A percentile compares a stretch with the other conserved stretches of the same genome.
Conservation (phyloP, 2,888 invertebrate species). For the Hirtodrosophila duncani region DNA sequence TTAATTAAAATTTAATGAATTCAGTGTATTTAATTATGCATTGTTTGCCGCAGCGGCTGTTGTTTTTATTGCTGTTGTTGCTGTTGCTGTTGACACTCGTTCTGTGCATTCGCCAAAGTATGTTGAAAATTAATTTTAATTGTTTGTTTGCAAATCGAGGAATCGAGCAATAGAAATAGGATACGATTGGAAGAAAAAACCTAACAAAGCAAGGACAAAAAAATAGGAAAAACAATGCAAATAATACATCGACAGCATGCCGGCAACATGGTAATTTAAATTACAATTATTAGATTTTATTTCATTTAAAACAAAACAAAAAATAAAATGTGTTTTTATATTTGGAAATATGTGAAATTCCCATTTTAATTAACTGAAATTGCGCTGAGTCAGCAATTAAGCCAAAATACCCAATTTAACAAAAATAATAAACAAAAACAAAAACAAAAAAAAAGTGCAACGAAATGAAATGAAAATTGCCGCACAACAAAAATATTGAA, state of each 20-base stretch:
- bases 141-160: slow-evolving; percentile 39
- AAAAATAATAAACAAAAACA: slow-evolving; percentile 28
- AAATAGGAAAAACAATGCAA: not conserved
- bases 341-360: slow-evolving; percentile 17
- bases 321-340: slow-evolving; percentile 18
- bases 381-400: slow-evolving; percentile 13
- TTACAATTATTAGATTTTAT: slow-evolving; percentile 51
- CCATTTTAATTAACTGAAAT: slow-evolving; percentile 46
- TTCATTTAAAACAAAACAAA: slow-evolving; percentile 23
- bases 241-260: slow-evolving; percentile 17
- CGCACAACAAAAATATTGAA: slow-evolving; percentile 5
- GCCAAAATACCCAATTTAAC: slow-evolving; percentile 42
- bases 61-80: slow-evolving; percentile 9
- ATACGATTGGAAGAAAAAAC: slow-evolving; percentile 6
- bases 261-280: slow-evolving; percentile 47
- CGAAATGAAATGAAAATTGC: slow-evolving; percentile 9
- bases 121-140: slow-evolving; percentile 62
- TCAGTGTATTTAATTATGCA: slow-evolving; percentile 66
- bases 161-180: slow-evolving; percentile 25
- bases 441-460: slow-evolving; percentile 1
- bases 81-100: slow-evolving; percentile 24
- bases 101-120: slow-evolving; percentile 30
- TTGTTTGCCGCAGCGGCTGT: slow-evolving; percentile 34
- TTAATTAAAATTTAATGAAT: slow-evolving; percentile 70
- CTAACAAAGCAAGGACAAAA: not conserved